Conservation (phyloP, 2,797 vertebrate species). For the Crenuchus spilurus region DNA sequence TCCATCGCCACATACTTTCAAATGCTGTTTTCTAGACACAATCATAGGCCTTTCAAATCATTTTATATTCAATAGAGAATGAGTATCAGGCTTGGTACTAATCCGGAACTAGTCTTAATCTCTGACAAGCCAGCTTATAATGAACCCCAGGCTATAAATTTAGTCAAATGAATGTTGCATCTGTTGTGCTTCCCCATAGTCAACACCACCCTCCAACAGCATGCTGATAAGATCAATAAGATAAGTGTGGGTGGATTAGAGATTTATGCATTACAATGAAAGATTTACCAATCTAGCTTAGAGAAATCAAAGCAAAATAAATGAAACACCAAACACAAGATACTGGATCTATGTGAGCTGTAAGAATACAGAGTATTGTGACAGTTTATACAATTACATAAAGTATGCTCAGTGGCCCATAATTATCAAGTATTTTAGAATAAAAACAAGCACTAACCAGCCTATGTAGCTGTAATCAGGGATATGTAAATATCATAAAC, state of each 20-base stretch:
- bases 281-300: background rate
- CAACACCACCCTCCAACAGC: background rate
- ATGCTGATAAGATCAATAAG: background rate
- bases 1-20: no score
- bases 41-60: no score
- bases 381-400: no score
- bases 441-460: no score
- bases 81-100: no score
- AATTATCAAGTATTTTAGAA: no score
- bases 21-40: background rate
- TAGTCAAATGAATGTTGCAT: background rate
- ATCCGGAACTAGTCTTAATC: background rate
- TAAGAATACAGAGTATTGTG: no score
- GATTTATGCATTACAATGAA: background rate
- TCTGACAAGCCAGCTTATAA: background rate
- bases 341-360: background rate
- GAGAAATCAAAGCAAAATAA: background rate
- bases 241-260: conserved; percentile 5
- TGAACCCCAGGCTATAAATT: background rate
- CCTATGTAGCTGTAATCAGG: no score
- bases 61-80: background rate
- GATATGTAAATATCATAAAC: no score
- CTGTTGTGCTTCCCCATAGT: background rate
- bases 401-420: background rate
- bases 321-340: background rate